A percentile compares a stretch with the other conserved stretches of the same genome.
phyloP scores from a whole-genome alignment of 2,113 vertebrate genomes.

The Strigops habroptila region DNA sequence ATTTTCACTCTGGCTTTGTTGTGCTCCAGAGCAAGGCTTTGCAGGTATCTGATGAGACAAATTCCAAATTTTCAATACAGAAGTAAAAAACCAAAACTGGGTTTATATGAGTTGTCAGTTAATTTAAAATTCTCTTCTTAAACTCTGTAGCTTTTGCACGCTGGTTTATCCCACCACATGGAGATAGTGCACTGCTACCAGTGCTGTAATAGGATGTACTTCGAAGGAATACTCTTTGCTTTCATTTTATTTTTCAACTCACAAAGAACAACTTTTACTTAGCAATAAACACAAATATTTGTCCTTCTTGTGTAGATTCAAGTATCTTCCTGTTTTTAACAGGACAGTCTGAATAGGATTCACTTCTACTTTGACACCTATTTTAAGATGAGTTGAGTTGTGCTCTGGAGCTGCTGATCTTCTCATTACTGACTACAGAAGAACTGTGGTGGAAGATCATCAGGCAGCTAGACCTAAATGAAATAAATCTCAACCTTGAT shows the following conservation, averaged over 20 bases:
- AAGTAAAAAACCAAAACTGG: neutral
- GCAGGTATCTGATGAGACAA: neutral
- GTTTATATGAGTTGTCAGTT: neutral
- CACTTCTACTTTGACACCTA: neutral
- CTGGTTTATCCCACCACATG: neutral
- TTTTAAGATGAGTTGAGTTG: neutral
- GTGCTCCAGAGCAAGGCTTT: no score
- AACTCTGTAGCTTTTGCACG: neutral
- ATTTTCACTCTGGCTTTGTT: neutral
- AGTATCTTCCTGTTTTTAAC: slow-evolving; percentile 31
- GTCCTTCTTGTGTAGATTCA: neutral
- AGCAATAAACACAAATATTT: slow-evolving; percentile 38
- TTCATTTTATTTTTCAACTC: slow-evolving; percentile 51
- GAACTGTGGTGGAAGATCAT: neutral
- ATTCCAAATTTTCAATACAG: neutral
- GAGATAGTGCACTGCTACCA: neutral
- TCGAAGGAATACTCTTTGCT: neutral
- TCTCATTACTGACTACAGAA: neutral
- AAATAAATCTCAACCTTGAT: neutral
- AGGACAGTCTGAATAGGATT: neutral
- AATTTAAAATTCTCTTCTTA: neutral
- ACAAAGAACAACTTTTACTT: neutral
- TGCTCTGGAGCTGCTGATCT: neutral
- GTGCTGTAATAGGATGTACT: neutral
- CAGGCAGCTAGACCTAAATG: neutral